phyloP scores from a whole-genome alignment of 2,797 vertebrate species.

The Lagorchestes hirsutus region DNA sequence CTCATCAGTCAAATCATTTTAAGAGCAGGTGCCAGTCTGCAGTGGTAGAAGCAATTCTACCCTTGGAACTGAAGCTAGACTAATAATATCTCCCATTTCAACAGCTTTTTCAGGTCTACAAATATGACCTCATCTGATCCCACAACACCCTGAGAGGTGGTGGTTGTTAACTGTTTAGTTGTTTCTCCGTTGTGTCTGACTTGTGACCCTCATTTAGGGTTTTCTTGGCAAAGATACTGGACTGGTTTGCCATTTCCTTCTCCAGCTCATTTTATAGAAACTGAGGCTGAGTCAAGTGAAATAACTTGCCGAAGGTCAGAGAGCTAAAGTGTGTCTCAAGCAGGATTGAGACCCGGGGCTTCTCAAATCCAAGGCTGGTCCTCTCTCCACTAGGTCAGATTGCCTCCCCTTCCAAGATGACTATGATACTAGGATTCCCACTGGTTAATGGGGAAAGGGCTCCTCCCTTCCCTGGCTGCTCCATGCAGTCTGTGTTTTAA shows the following conservation, averaged over 20 bases:
- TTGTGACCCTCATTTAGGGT: background rate
- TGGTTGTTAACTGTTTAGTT: background rate
- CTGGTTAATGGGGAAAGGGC: background rate
- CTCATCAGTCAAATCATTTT: background rate
- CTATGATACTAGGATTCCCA: background rate
- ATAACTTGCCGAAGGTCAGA: background rate
- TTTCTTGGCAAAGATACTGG: background rate
- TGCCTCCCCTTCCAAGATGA: background rate
- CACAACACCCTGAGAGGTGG: background rate
- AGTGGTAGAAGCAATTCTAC: background rate
- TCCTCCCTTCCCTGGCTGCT: background rate
- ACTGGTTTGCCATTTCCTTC: background rate
- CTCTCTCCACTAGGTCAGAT: background rate
- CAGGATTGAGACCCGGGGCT: background rate
- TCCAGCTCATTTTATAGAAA: background rate
- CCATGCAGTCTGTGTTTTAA: background rate
- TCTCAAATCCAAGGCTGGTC: background rate
- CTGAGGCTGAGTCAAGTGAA: background rate
- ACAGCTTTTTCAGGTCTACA: background rate
- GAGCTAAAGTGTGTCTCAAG: background rate
- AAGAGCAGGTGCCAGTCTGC: background rate
- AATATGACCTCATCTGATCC: background rate
- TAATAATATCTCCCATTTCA: background rate
- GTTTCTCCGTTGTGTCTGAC: background rate
- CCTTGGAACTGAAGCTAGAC: background rate